Evolutionary conservation across 2,888 invertebrate species (phyloP), one percentile per base, ranked within the genome.

Genomic region (Lycia hirtaria): DNA sequence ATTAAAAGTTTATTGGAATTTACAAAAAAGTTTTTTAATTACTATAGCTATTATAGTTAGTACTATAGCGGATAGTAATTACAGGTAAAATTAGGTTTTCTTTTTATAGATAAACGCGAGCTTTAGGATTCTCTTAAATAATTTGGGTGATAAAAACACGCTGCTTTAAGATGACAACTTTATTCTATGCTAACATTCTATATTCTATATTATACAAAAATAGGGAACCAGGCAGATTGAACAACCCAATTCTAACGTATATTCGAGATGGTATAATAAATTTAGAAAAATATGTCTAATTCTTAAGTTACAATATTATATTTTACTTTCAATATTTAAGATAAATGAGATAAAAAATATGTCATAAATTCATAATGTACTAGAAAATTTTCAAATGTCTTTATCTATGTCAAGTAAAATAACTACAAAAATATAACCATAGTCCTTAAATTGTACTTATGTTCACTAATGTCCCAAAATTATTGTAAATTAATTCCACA

Each of bases 101-200:
- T n/a, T n/a, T n/a, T n/a, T n/a, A n/a, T n/a, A n/a, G n/a, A n/a
- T n/a, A n/a, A n/a, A n/a, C n/a, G n/a, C n/a, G n/a, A n/a, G n/a
- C n/a, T n/a, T n/a, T 33, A 56, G 62, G 48, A 55, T 14, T 40
- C 35, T 45, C 48, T 52, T 41, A 51, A 51, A 38, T 56, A 55
- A 33, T 15, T 40, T 44, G 53, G 55, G 51, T 48, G 57, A 38
- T 62, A 24, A 77, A 69, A 69, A 47, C 54, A 61, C 10, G 15
- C 10, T 50, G 60, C 58, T 64, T 57, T 62, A 71, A 75, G 73
- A 78, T 73, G 71, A 74, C 76, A 80, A 77, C 75, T 88, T 87
- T 86, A 88, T 75, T 85, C 67, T 81, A 82, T 71, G 70, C 75
- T 75, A 79, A 69, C 65, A 56, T 68, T n/a, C 68, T 72, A 72